Conservation (phyloP, 2,113 vertebrate species). For the Pogona vitticeps region DNA sequence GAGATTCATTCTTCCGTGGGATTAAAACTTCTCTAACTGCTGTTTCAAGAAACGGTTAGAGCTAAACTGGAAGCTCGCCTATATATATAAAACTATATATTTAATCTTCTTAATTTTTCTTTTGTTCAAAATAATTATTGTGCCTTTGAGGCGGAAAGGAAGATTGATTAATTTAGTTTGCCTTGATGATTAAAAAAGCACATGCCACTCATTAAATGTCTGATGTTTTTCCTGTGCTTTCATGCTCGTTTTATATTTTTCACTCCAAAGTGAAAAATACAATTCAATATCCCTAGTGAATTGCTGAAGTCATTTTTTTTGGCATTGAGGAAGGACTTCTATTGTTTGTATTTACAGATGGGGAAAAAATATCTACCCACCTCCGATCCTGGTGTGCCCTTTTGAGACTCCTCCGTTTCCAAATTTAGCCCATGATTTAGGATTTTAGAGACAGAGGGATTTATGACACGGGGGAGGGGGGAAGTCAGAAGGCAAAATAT, state of each 20-base stretch:
- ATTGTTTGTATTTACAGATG: neutral
- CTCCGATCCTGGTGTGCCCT: too few species aligned
- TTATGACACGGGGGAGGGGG: too few species aligned
- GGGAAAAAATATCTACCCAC: neutral
- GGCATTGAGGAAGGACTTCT: neutral
- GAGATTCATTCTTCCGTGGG: conserved; percentile 51
- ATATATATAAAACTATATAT: too few species aligned
- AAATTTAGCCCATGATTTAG: too few species aligned
- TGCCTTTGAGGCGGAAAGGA: neutral
- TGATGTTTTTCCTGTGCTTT: neutral
- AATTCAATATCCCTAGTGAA: neutral
- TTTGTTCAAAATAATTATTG: neutral
- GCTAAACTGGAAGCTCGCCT: neutral
- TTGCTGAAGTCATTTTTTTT: neutral
- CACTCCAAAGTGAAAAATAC: neutral
- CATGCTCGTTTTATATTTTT: too few species aligned
- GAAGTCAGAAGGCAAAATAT: too few species aligned
- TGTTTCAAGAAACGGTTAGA: neutral
- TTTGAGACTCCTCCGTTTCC: too few species aligned
- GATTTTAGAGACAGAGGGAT: too few species aligned
- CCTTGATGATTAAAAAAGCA: neutral
- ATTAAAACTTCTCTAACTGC: conserved; percentile 46
- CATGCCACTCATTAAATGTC: neutral
- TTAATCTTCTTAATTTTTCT: neutral
- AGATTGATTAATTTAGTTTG: conserved; percentile 1